Percentiles rank a stretch among this genome's conserved stretches.
Evolutionary conservation across 2,888 invertebrate species (phyloP).

Genomic region (Suillia variegata): DNA sequence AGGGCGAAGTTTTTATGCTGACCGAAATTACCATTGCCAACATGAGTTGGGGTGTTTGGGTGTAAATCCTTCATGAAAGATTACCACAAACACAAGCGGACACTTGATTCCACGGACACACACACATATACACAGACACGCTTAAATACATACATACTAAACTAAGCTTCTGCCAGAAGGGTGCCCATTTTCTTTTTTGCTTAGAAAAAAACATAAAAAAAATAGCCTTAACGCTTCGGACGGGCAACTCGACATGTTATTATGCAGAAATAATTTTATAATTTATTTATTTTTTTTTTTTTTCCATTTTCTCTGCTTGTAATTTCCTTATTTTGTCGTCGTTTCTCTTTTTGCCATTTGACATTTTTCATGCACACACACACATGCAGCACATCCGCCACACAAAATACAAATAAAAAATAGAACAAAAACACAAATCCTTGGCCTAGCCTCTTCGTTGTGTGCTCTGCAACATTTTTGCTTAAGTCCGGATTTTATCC

Average conservation of each 20-base stretch:
- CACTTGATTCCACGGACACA: slow-evolving; percentile 23
- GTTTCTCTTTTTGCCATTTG: neutral
- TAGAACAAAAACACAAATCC: too few relatives aligned
- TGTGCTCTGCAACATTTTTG: slow-evolving; percentile 26
- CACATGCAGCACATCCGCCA: too few relatives aligned
- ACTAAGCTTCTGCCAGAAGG: neutral
- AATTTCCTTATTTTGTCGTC: neutral
- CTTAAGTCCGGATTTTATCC: slow-evolving; percentile 25
- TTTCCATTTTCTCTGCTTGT: neutral
- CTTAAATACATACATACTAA: neutral
- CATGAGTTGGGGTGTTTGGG: slow-evolving; percentile 43
- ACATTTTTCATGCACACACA: slow-evolving; percentile 18
- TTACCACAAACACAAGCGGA: slow-evolving; percentile 43
- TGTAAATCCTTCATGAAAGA: slow-evolving; percentile 58
- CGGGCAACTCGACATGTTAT: slow-evolving; percentile 51
- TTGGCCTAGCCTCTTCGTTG: neutral
- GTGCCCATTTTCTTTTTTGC: neutral
- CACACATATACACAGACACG: neutral
- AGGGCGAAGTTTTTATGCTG: neutral
- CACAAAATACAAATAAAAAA: too few relatives aligned
- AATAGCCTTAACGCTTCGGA: neutral
- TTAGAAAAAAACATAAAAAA: slow-evolving; percentile 9
- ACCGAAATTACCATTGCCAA: slow-evolving; percentile 9
- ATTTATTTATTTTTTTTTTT: slow-evolving; percentile 56
- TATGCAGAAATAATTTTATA: slow-evolving; percentile 60